Conservation (phyloP, 1,140 invertebrate species). For the Hylaeus anthracinus region DNA sequence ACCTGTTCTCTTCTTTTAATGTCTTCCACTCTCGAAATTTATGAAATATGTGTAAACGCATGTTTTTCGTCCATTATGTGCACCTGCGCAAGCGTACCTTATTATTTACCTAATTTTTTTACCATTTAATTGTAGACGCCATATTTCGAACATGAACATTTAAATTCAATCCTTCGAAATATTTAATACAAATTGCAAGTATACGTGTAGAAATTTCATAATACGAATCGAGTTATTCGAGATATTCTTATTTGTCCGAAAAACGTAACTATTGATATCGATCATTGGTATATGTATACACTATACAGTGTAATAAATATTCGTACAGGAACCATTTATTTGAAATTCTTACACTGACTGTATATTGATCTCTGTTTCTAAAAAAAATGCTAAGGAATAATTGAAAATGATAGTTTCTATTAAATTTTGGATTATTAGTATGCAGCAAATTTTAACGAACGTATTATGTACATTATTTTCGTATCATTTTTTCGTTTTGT, state of each 20-base stretch:
- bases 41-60: background rate
- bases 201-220: too few relatives aligned
- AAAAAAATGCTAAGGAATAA: background rate
- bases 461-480: background rate
- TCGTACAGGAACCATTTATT: too few relatives aligned
- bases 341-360: too few relatives aligned
- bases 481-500: background rate
- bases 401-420: background rate
- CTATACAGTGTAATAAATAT: too few relatives aligned
- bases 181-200: background rate
- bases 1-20: conserved; percentile 21
- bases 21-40: conserved; percentile 14
- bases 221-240: too few relatives aligned
- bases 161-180: background rate
- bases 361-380: too few relatives aligned
- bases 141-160: background rate
- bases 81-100: background rate
- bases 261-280: too few relatives aligned
- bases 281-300: too few relatives aligned
- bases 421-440: background rate
- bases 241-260: too few relatives aligned
- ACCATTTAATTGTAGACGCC: background rate
- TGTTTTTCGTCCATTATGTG: background rate
- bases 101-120: background rate
- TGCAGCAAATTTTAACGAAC: background rate